Percentiles rank a stretch among this genome's conserved stretches.
Conservation (phyloP, 2,888 invertebrate genomes). For the Apoderus coryli region DNA sequence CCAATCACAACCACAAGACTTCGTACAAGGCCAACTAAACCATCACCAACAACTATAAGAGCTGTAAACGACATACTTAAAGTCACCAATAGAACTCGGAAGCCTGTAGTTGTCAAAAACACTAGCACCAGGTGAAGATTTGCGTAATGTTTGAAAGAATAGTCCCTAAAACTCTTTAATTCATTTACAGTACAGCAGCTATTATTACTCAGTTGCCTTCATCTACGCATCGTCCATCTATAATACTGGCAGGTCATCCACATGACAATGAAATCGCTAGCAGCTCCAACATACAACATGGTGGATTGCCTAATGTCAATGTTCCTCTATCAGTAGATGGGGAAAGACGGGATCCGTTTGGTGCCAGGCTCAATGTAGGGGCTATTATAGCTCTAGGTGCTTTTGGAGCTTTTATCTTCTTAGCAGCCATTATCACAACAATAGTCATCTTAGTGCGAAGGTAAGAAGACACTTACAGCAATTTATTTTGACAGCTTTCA, state of each 20-base stretch:
- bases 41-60: conserved; percentile 31
- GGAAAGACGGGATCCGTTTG: conserved; percentile 37
- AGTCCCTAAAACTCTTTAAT: too few species aligned
- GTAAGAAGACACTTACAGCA: too few species aligned
- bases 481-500: conserved; percentile 7
- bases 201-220: too few species aligned
- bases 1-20: conserved; percentile 23
- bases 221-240: too few species aligned
- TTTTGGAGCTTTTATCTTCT: conserved; percentile 80
- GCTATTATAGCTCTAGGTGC: conserved; percentile 81
- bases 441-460: conserved; percentile 77
- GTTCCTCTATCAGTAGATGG: conserved; percentile 51
- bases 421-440: conserved; percentile 79
- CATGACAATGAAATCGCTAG: conserved; percentile 64
- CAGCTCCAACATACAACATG: conserved; percentile 37
- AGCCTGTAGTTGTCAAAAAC: too few species aligned
- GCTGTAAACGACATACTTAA: conserved; percentile 29
- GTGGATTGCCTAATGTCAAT: conserved; percentile 52
- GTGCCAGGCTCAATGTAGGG: conserved; percentile 66
- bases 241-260: conserved; percentile 42
- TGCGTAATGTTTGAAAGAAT: too few species aligned
- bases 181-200: too few species aligned
- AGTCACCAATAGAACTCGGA: conserved; percentile 23
- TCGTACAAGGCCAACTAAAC: conserved; percentile 28
- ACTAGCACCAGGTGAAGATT: too few species aligned